phyloP scores from a whole-genome alignment of 2,113 vertebrate species.

The Phylloscopus trochilus region DNA sequence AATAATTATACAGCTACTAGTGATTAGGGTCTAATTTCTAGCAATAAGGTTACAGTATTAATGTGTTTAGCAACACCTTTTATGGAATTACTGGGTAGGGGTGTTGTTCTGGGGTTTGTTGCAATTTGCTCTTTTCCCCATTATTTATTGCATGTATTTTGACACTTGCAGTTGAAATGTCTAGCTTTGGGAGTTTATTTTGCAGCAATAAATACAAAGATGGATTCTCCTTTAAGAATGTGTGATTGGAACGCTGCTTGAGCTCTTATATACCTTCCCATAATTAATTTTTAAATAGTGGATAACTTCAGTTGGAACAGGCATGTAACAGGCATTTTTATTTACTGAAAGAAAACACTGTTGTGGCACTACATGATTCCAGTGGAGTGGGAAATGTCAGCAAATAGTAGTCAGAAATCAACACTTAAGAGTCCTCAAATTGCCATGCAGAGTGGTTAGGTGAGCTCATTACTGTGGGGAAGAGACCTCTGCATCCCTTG shows the following conservation, averaged over 20 bases:
- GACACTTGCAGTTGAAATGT: not conserved
- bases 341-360: not conserved
- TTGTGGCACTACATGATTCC: not conserved
- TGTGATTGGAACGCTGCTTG: not conserved
- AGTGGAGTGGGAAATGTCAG: not conserved
- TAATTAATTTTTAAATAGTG: not conserved
- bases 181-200: constrained; percentile 17
- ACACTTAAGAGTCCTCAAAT: not conserved
- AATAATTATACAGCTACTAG: not conserved
- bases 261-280: constrained; percentile 8
- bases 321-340: not conserved
- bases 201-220: not conserved
- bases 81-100: not conserved
- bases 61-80: not conserved
- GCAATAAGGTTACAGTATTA: not conserved
- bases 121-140: not conserved
- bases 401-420: not conserved
- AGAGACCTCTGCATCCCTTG: not conserved
- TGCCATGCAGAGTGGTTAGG: not conserved
- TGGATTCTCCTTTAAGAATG: not conserved
- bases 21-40: not conserved
- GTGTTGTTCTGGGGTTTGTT: not conserved
- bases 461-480: not conserved
- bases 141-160: constrained; percentile 11
- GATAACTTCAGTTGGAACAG: not conserved